Base-by-base conservation (phyloP, 2,113 vertebrate species). In the Psephotus haematonotus region DNA sequence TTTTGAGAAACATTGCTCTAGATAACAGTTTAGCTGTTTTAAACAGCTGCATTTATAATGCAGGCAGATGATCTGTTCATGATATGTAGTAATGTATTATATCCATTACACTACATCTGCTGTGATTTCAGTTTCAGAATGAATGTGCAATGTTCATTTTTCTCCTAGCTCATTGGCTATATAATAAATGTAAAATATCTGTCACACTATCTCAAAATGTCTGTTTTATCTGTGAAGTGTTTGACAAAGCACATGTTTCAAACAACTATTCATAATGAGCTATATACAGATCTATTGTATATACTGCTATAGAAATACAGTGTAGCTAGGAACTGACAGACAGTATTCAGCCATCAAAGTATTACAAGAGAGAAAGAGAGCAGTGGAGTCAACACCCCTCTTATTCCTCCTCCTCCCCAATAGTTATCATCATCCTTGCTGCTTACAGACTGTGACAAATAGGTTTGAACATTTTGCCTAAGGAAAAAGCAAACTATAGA, bases 121-220 rank as follows among this genome's bases (percentile, higher is more conserved):
- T 3, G 3, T 70, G 62, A 62, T 67, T 77, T 90, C 63, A 71
- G 70, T 23, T 82, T 28, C 33, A 53, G 60, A 86, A 70, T 77
- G 44, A 88, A 82, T 19, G 31, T 50, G 37, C 50, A 94, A 22
- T 10, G 19, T 60, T 84, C 31, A 79, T 92, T 91, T 86, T 22
- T 83, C 69, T 92, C 64, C 64, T 81, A 5, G 57, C 60, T 92
- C 65, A 78, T 2, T 77, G 78, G n/a, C 20, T 53, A 11, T 23
- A 31, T 76, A 87, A 79, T 46, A 90, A 92, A 94, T 80, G 90
- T 67, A 76, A 35, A 82, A 14, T 86, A 85, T 92, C 41, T 93
- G 67, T 92, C 92, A 88, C 74, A 74, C 67, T 94, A 85, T 89
- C 93, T 89, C 65, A 76, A 55, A 96, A 95, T 20, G 60, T 53